phyloP scores from a whole-genome alignment of 2,888 invertebrate genomes.

The Glaucopsyche alexis region DNA sequence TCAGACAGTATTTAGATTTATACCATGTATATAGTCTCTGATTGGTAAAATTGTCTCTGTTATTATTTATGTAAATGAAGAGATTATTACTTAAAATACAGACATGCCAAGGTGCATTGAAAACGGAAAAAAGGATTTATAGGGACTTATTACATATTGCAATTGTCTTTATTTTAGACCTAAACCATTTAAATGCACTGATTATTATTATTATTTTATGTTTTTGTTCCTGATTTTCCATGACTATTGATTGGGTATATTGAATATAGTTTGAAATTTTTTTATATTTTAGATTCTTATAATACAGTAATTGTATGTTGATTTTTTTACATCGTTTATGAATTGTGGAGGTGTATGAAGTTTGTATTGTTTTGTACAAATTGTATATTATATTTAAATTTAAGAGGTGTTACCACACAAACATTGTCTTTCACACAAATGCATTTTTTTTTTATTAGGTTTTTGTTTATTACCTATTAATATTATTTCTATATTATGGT shows the following conservation, averaged over 20 bases:
- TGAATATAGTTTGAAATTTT: background rate
- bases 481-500: background rate
- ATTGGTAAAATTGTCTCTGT: background rate
- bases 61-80: background rate
- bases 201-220: background rate
- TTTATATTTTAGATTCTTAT: background rate
- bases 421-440: slow-evolving; percentile 43
- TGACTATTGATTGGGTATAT: slow-evolving; percentile 12
- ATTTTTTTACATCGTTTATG: slow-evolving; percentile 4
- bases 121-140: background rate
- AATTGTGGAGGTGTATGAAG: background rate
- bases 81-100: background rate
- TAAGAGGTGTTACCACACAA: slow-evolving; percentile 40
- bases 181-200: background rate
- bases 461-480: too few species aligned
- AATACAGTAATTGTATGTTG: background rate
- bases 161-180: background rate
- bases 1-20: background rate
- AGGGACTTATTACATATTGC: background rate
- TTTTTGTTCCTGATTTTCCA: slow-evolving; percentile 7
- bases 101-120: background rate
- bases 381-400: slow-evolving; percentile 38
- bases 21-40: background rate
- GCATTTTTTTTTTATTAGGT: slow-evolving; percentile 42
- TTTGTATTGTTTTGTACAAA: slow-evolving; percentile 42